Evolutionary conservation across 2,113 vertebrate genomes (phyloP).

Genomic region (Peromyscus maniculatus): DNA sequence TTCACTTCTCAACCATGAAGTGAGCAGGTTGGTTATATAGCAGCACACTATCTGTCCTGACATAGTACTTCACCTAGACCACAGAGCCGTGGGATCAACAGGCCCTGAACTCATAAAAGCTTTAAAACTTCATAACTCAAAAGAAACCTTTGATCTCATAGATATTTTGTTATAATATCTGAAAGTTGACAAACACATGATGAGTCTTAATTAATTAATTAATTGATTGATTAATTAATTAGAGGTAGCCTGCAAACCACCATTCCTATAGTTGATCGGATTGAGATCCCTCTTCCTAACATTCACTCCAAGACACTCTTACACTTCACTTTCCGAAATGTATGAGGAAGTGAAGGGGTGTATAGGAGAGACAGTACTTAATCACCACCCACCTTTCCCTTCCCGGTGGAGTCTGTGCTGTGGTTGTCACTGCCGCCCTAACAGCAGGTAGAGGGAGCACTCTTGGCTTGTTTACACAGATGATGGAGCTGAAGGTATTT

Average conservation of each 20-base stretch:
- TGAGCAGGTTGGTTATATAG: background rate
- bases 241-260: background rate
- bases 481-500: slow-evolving; percentile 56
- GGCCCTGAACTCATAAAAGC: background rate
- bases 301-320: background rate
- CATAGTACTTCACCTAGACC: background rate
- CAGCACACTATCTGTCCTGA: background rate
- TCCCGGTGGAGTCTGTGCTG: background rate
- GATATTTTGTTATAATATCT: background rate
- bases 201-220: background rate
- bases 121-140: background rate
- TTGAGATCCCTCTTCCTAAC: fast-evolving
- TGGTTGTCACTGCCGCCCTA: background rate
- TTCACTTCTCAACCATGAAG: background rate
- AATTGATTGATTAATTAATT: background rate
- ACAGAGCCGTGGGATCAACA: no score
- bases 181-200: background rate
- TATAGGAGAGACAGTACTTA: background rate
- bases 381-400: background rate
- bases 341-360: background rate
- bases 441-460: background rate
- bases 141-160: background rate
- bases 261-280: background rate
- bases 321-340: background rate
- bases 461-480: slow-evolving; percentile 54